Evolutionary conservation across 2,888 invertebrate genomes (phyloP), one percentile per base, ranked within the genome.

Genomic region (Harpalus rubripes): DNA sequence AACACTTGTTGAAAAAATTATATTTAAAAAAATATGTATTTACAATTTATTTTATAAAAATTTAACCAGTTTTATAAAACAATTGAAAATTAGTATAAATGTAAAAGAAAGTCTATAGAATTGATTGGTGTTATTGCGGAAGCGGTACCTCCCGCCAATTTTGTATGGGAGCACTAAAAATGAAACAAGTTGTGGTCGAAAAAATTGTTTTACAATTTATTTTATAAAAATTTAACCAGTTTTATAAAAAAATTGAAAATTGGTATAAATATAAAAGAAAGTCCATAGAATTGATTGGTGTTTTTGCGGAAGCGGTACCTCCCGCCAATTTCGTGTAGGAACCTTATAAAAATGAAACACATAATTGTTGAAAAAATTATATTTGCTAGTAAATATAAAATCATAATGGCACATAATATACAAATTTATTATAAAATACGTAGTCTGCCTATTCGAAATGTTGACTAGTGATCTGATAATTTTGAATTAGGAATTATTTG

Each of bases 361-460:
- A 3, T 7, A 16, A 15, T 59, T 16, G 15, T 59, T 16, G 59
- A 15, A 59, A 16, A 16, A 16, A 59, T 59, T 59, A 16, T 59
- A 59, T 59, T 59, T 59, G 59, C 59, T 16, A 59, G 4, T 59
- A 59, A 59, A 59, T 59, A 59, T 15, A 59, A 52, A 52, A 52
- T 52, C 3, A 52, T 12, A 52, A 52, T 52, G 44, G 44, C 44
- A 74, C 44, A 41, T 15, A 74, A 68, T 68, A 68, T 68, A 26
- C 26, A 68, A 68, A 68, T 18, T 26, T 18, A 10, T 12, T 68
- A 12, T 68, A 15, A 32, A 32, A 32, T 32, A 32, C 32, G 5
- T 59, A 18, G 59, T 59, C 18, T 18, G 15, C 18, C 18, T 18
- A 59, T 10, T 32, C 32, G 32, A 32, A 32, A 5, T 32, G 32